phyloP scores from a whole-genome alignment of 2,888 invertebrate genomes.

The Callosobruchus maculatus region DNA sequence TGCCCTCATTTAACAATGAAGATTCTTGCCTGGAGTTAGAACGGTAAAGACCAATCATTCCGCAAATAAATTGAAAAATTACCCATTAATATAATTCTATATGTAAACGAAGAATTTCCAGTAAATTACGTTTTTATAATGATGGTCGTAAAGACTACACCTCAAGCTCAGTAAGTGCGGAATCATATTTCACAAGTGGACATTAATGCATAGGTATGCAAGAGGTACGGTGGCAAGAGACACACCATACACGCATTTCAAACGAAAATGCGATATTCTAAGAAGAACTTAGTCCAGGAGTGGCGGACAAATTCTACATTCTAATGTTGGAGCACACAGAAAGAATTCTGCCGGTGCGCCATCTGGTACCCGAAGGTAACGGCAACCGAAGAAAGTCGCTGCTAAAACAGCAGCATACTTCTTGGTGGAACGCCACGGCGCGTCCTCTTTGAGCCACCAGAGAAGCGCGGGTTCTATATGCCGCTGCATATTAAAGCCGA shows the following conservation, averaged over 20 bases:
- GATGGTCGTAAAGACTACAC: not conserved
- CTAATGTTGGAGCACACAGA: too few relatives aligned
- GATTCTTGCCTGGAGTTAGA: not conserved
- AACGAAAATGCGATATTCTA: not conserved
- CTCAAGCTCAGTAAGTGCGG: not conserved
- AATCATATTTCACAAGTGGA: not conserved
- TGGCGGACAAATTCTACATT: not conserved
- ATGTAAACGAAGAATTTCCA: not conserved
- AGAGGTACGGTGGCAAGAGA: too few relatives aligned
- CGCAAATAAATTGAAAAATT: not conserved
- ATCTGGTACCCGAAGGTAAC: too few relatives aligned
- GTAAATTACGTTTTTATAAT: not conserved
- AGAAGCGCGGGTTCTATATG: too few relatives aligned
- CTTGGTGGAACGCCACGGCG: too few relatives aligned
- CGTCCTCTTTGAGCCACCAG: too few relatives aligned
- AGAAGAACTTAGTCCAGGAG: not conserved
- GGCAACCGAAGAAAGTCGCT: too few relatives aligned
- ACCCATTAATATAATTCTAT: not conserved
- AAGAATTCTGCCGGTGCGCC: too few relatives aligned
- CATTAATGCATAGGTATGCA: not conserved
- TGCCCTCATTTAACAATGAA: too few relatives aligned
- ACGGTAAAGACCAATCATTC: not conserved
- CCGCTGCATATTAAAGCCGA: too few relatives aligned
- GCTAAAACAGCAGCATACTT: too few relatives aligned
- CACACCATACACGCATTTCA: not conserved